phyloP scores from a whole-genome alignment of 2,797 vertebrate genomes.

The Myripristis murdjan region DNA sequence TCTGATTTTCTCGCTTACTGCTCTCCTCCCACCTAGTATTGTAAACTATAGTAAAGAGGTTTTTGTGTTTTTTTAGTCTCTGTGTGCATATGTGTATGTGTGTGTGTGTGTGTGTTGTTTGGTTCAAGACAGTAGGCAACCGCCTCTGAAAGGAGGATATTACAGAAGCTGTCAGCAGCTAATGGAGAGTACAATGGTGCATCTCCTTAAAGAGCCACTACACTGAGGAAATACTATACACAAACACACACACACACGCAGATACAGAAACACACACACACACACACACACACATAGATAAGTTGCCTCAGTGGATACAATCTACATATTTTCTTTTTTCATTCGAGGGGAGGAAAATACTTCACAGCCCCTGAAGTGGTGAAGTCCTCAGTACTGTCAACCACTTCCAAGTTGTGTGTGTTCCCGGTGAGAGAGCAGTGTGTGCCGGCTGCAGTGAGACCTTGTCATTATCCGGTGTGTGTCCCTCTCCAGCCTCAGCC shows the following conservation, averaged over 20 bases:
- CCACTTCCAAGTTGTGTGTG: conserved; percentile 50
- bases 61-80: background rate
- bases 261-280: conserved; percentile 5
- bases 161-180: conserved; percentile 2
- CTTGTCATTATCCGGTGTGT: conserved; percentile 58
- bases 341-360: conserved; percentile 39
- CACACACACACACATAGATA: conserved; percentile 20
- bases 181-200: conserved; percentile 5
- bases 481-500: conserved; percentile 51
- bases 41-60: conserved; percentile 17
- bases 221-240: conserved; percentile 5
- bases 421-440: conserved; percentile 49
- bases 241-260: conserved; percentile 13
- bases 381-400: conserved; percentile 40
- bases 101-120: conserved; percentile 22
- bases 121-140: conserved; percentile 4
- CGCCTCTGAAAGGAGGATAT: conserved; percentile 19
- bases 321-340: conserved; percentile 57
- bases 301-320: conserved; percentile 1
- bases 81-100: conserved; percentile 7
- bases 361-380: conserved; percentile 34
- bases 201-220: background rate
- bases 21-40: conserved; percentile 19
- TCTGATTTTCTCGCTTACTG: conserved; percentile 3
- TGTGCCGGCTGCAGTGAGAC: conserved; percentile 55